phyloP scores from a whole-genome alignment of 2,113 vertebrate species.

The Vireo altiloquus region DNA sequence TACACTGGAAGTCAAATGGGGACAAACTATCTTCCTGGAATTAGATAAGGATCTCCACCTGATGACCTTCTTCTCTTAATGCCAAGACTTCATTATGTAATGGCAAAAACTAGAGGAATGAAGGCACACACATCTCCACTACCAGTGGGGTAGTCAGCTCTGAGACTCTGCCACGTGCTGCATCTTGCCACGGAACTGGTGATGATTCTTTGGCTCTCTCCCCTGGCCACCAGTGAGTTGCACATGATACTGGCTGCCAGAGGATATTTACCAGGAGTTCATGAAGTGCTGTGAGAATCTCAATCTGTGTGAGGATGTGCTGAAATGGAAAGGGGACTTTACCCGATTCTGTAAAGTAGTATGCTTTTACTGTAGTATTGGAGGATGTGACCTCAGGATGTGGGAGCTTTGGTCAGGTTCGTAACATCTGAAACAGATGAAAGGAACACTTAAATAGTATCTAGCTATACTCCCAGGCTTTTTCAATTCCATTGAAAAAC shows the following conservation, averaged over 20 bases:
- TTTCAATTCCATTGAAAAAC: not conserved
- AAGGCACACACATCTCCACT: accelerated
- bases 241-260: not conserved
- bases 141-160: accelerated
- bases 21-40: not conserved
- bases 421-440: not conserved
- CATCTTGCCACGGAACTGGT: accelerated
- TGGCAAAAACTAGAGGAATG: not conserved
- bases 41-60: not conserved
- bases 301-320: accelerated
- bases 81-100: not conserved
- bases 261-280: accelerated
- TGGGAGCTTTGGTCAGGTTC: not conserved
- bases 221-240: not conserved
- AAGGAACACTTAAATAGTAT: not conserved
- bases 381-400: not conserved
- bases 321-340: not conserved
- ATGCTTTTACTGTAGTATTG: not conserved
- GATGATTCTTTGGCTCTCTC: not conserved
- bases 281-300: not conserved
- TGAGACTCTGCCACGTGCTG: not conserved
- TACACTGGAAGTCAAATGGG: not conserved
- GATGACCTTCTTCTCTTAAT: not conserved
- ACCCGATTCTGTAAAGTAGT: accelerated
- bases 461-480: not conserved